phyloP scores from a whole-genome alignment of 2,113 vertebrate species.

The Mesocricetus auratus region DNA sequence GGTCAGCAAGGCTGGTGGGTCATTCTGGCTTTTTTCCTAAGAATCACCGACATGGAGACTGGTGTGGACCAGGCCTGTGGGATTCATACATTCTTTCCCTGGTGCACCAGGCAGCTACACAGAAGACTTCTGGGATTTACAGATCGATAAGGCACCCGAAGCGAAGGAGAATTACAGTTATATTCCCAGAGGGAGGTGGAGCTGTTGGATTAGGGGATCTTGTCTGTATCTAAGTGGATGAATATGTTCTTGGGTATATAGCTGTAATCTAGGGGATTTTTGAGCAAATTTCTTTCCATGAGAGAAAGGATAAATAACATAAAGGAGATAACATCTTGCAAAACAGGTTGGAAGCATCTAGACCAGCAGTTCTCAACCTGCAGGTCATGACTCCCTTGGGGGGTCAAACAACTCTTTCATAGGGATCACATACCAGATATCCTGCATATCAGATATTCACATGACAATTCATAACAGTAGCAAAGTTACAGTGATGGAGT shows the following conservation, averaged over 20 bases:
- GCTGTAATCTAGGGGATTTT: slow-evolving; percentile 52
- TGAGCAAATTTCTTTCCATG: slow-evolving; percentile 40
- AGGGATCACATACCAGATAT: not conserved
- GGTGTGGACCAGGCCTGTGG: not conserved
- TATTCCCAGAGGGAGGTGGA: not conserved
- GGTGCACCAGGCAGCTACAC: not conserved
- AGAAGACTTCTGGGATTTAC: not conserved
- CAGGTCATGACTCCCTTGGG: not conserved
- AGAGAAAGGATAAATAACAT: slow-evolving; percentile 37
- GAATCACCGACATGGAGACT: not conserved
- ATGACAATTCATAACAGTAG: not conserved
- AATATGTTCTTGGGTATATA: slow-evolving; percentile 45
- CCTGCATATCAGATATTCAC: not conserved
- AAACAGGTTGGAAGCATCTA: slow-evolving; percentile 18
- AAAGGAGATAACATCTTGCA: not conserved
- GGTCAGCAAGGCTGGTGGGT: not conserved
- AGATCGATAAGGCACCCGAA: not conserved
- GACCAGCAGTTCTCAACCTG: not conserved
- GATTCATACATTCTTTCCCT: not conserved
- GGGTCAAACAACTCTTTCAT: not conserved
- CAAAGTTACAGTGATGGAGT: not conserved
- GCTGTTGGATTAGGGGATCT: not conserved
- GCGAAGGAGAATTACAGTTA: slow-evolving; percentile 41
- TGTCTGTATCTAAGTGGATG: not conserved
- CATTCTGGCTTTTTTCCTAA: not conserved